These are phyloP conservation scores for Channallabes apus DNA, from an alignment of 2,797 vertebrate genomes.

Conservation along the genomic window DNA sequence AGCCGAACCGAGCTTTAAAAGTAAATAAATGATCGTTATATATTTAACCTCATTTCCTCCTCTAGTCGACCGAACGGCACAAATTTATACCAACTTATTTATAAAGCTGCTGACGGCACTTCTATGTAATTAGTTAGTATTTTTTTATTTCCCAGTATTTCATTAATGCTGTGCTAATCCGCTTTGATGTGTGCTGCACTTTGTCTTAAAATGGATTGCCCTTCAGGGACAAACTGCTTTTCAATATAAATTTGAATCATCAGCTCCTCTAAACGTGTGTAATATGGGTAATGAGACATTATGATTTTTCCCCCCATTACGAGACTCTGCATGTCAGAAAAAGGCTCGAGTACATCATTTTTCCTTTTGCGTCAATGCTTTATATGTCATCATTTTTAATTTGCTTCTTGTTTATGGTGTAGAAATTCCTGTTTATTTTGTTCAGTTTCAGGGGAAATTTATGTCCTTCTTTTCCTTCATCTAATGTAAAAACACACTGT, in stretches of 20 bases:
- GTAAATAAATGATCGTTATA: not conserved
- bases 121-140: not conserved
- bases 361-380: not conserved
- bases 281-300: not conserved
- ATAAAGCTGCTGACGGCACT: not conserved
- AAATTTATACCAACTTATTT: not conserved
- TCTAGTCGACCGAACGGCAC: not conserved
- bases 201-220: not conserved
- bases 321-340: no score
- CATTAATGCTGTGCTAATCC: not conserved
- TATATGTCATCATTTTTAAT: not conserved
- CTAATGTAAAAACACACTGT: not conserved
- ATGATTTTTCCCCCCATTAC: not conserved
- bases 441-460: not conserved
- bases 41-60: not conserved
- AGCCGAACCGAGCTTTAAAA: not conserved
- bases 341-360: not conserved
- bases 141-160: not conserved
- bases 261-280: not conserved
- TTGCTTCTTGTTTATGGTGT: not conserved
- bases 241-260: not conserved
- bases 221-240: constrained; percentile 19
- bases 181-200: not conserved
- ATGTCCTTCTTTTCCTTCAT: not conserved
- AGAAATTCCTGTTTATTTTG: not conserved